A percentile compares a stretch with the other conserved stretches of the same genome.
These are phyloP conservation scores for Gasteruption jaculator DNA, from an alignment of 2,888 invertebrate genomes.

Conservation along the genomic window DNA sequence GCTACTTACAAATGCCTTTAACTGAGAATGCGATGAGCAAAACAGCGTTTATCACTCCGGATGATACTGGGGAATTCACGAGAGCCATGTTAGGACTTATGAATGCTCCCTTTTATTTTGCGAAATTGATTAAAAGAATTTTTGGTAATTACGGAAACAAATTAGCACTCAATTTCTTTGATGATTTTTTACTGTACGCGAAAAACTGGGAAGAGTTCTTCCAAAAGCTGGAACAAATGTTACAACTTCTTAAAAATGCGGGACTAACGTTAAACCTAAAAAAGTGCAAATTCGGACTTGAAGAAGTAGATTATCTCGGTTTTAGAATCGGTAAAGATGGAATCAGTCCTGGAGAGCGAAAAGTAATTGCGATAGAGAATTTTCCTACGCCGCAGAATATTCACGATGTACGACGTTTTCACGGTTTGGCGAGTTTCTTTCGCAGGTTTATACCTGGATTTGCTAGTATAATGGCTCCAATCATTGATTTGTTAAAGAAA, in stretches of 20 bases:
- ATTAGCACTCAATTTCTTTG: constrained; percentile 31
- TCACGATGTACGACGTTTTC: constrained; percentile 5
- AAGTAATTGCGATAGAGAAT: neutral
- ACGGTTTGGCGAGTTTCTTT: too few species aligned
- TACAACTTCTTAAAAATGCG: constrained; percentile 25
- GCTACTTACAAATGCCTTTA: constrained; percentile 16
- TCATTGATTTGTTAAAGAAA: constrained; percentile 6
- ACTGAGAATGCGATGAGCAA: constrained; percentile 11
- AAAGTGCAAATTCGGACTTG: constrained; percentile 28
- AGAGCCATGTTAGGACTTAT: constrained; percentile 31
- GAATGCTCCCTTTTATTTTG: constrained; percentile 34
- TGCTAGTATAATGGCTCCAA: constrained; percentile 8
- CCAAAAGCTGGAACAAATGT: constrained; percentile 23
- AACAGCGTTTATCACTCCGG: constrained; percentile 30
- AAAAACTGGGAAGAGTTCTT: constrained; percentile 27
- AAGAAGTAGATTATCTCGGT: constrained; percentile 31
- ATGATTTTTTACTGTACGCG: constrained; percentile 33
- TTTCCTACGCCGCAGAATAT: constrained; percentile 3
- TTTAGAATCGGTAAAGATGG: constrained; percentile 24
- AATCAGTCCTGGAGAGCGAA: constrained; percentile 14
- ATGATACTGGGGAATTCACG: constrained; percentile 34
- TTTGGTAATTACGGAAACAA: constrained; percentile 23
- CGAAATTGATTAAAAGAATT: constrained; percentile 29
- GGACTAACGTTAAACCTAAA: constrained; percentile 28
- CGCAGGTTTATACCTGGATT: constrained; percentile 14